Percentiles rank a stretch among this genome's conserved stretches.
These are phyloP conservation scores for Anodontia alba DNA, from an alignment of 2,888 invertebrate genomes.

Conservation along the genomic window DNA sequence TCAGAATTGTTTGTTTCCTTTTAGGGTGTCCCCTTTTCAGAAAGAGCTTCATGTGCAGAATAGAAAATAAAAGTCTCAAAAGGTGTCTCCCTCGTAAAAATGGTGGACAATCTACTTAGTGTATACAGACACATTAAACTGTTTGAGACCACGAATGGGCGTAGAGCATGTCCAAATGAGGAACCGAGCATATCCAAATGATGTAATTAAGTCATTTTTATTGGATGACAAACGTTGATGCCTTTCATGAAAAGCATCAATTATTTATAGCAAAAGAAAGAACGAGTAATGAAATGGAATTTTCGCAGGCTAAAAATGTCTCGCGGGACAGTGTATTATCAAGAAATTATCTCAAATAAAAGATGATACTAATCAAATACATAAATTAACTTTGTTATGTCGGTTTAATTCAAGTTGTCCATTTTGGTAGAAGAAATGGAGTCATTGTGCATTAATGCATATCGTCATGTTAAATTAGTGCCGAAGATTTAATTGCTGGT, in stretches of 20 bases:
- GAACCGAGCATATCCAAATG: conserved; percentile 22
- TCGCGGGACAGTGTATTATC: conserved; percentile 57
- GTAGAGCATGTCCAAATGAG: neutral
- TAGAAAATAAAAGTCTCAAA: no score
- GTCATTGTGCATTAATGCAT: neutral
- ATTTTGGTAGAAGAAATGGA: neutral
- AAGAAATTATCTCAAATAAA: conserved; percentile 47
- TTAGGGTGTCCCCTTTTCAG: no score
- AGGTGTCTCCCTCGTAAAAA: no score
- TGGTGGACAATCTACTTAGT: no score
- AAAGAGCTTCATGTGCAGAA: no score
- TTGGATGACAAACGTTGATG: conserved; percentile 22
- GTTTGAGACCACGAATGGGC: conserved; percentile 40
- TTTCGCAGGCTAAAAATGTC: conserved; percentile 56
- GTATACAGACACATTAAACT: no score
- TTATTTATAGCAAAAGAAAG: conserved; percentile 55
- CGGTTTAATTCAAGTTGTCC: neutral
- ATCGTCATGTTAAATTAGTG: no score
- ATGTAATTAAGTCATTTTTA: conserved; percentile 46
- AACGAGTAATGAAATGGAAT: conserved; percentile 54
- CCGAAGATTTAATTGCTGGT: no score
- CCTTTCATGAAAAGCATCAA: conserved; percentile 35
- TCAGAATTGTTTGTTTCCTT: no score
- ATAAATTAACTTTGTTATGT: conserved; percentile 35
- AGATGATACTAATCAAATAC: conserved; percentile 57